phyloP scores from a whole-genome alignment of 2,797 vertebrate genomes.

The Girardinus metallicus region DNA sequence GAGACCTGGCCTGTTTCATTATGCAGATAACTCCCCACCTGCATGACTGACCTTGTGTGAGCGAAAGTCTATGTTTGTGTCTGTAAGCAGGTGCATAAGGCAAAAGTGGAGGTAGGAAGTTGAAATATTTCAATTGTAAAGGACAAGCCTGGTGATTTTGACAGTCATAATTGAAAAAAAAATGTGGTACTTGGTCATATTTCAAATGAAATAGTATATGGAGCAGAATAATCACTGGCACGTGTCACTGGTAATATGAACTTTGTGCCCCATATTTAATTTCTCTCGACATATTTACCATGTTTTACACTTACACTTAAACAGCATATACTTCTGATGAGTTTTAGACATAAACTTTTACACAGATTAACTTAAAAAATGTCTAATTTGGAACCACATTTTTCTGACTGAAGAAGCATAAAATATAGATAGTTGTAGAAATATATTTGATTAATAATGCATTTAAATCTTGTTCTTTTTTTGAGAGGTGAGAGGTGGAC shows the following conservation, averaged over 20 bases:
- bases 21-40: constrained; percentile 94
- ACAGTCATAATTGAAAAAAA: neutral
- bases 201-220: neutral
- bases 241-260: neutral
- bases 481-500: neutral
- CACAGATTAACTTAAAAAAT: neutral
- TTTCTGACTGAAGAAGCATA: neutral
- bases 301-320: neutral
- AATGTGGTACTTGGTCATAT: neutral
- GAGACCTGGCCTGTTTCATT: constrained; percentile 94
- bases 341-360: neutral
- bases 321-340: neutral
- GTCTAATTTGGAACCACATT: neutral
- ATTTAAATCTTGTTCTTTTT: neutral
- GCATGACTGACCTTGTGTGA: constrained; percentile 84
- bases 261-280: neutral
- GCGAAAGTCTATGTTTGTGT: constrained; percentile 52
- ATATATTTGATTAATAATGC: neutral
- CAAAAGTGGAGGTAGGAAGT: constrained; percentile 28
- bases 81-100: constrained; percentile 64
- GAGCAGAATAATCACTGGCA: neutral
- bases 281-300: neutral
- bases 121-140: constrained; percentile 23
- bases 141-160: neutral
- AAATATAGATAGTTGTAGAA: neutral